These are phyloP conservation scores for Prinia subflava DNA, from an alignment of 2,113 vertebrate species.

Conservation along the genomic window DNA sequence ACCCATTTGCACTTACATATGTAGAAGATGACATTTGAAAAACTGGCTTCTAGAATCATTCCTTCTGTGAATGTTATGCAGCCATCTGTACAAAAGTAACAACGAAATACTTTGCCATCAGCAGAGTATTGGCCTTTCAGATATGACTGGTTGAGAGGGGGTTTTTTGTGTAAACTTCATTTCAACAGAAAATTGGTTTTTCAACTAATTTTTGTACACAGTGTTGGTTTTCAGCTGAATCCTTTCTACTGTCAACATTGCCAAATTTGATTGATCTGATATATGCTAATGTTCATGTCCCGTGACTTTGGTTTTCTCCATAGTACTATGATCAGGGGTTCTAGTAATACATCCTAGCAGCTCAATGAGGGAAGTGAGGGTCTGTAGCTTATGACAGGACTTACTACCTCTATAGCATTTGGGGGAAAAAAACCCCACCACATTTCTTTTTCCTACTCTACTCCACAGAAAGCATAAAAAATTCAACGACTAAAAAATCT, in stretches of 20 bases:
- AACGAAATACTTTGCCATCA: constrained; percentile 37
- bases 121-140: constrained; percentile 6
- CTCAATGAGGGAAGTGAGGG: neutral
- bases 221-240: neutral
- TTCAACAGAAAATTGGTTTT: neutral
- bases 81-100: constrained; percentile 60
- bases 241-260: neutral
- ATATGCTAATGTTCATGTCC: neutral
- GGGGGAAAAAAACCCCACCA: accelerated
- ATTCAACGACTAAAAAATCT: neutral
- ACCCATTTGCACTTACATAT: constrained; percentile 49
- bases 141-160: neutral
- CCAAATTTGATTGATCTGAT: neutral
- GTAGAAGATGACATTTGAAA: constrained; percentile 62
- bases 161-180: neutral
- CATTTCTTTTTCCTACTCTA: neutral
- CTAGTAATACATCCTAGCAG: neutral
- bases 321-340: neutral
- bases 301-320: neutral
- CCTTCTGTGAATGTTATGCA: constrained; percentile 57
- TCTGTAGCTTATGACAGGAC: neutral
- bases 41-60: constrained; percentile 37
- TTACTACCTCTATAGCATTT: neutral
- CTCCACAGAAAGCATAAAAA: neutral
- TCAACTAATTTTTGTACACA: neutral